A percentile compares a stretch with the other conserved stretches of the same genome.
Evolutionary conservation across 2,797 vertebrate species (phyloP).

Genomic region (Paguma larvata): DNA sequence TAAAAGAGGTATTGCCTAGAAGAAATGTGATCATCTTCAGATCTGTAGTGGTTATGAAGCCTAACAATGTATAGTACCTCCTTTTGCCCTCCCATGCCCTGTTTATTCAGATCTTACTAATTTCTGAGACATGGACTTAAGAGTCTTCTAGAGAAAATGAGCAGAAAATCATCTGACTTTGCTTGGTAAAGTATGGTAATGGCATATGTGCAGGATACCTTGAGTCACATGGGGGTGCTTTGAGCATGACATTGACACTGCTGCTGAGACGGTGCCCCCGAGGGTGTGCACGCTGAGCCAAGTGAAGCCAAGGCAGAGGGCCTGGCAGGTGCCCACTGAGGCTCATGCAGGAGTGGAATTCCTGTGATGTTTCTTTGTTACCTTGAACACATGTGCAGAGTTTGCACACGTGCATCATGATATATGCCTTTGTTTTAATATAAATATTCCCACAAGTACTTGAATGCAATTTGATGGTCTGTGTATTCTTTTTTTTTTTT

Average conservation of each 20-base stretch:
- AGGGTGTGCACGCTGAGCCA: not conserved
- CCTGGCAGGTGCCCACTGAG: not conserved
- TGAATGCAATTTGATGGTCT: not conserved
- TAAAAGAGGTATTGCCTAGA: slow-evolving; percentile 34
- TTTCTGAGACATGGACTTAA: not conserved
- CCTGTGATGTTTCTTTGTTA: not conserved
- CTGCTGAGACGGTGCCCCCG: not conserved
- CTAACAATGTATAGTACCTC: not conserved
- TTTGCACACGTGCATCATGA: not conserved
- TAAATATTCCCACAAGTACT: slow-evolving; percentile 26
- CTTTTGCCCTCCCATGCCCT: not conserved
- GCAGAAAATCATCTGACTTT: not conserved
- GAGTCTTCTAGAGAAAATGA: not conserved
- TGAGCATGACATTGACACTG: not conserved
- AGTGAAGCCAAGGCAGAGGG: not conserved
- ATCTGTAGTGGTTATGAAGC: not conserved
- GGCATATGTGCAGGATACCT: accelerated
- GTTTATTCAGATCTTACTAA: not conserved
- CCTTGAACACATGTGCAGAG: not conserved
- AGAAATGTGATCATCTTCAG: slow-evolving; percentile 9
- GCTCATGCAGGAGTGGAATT: not conserved
- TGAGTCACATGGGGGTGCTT: not conserved
- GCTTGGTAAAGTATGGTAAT: not conserved
- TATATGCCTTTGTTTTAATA: not conserved
- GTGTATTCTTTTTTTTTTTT: not conserved